A percentile compares a stretch with the other conserved stretches of the same genome.
phyloP scores from a whole-genome alignment of 2,797 vertebrate species.

The Gila robusta region DNA sequence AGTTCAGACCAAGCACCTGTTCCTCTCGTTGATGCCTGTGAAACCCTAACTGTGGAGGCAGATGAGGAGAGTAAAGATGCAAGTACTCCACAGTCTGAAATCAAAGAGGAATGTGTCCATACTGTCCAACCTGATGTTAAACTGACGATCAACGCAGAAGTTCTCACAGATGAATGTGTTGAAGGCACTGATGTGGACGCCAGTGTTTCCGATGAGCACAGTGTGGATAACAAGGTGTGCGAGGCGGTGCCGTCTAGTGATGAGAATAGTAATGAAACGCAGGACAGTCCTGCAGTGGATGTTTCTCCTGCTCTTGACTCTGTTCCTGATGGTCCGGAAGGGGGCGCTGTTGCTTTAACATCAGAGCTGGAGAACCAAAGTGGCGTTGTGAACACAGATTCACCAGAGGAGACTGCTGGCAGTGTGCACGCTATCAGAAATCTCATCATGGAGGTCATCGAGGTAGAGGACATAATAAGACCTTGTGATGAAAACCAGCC shows the following conservation, averaged over 20 bases:
- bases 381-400: not conserved
- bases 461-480: slow-evolving; percentile 65
- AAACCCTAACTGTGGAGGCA: not conserved
- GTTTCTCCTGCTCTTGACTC: not conserved
- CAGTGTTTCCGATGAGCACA: not conserved
- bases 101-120: slow-evolving; percentile 12
- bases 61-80: slow-evolving; percentile 4
- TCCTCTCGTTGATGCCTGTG: not conserved
- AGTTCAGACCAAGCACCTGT: slow-evolving; percentile 38
- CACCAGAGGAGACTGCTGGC: slow-evolving; percentile 58
- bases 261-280: not conserved
- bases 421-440: slow-evolving; percentile 73
- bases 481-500: slow-evolving; percentile 35
- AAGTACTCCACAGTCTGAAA: slow-evolving; percentile 10
- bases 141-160: not conserved
- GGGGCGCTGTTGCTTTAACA: slow-evolving; percentile 26
- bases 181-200: slow-evolving; percentile 31
- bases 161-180: slow-evolving; percentile 14
- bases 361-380: slow-evolving; percentile 18
- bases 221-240: not conserved
- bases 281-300: not conserved
- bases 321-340: slow-evolving; percentile 56
- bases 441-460: slow-evolving; percentile 75
- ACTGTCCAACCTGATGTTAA: slow-evolving; percentile 8
- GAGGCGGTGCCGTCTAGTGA: slow-evolving; percentile 9